Conservation (phyloP, 1,140 invertebrate species). For the Pteromalus puparum region DNA sequence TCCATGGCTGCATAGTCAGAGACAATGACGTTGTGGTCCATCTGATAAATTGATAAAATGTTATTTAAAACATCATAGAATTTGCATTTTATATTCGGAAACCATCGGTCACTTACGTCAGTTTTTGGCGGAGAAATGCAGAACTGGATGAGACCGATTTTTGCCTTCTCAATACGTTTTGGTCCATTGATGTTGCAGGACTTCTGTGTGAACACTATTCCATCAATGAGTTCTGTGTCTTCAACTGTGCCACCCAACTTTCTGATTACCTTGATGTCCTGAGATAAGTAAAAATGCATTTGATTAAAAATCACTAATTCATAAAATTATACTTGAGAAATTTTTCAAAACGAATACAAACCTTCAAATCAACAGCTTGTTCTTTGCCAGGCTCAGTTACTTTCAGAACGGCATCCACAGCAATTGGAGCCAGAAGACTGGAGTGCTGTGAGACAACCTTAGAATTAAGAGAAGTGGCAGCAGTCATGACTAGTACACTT, state of each 20-base stretch:
- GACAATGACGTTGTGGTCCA: conserved; percentile 99
- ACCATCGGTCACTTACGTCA: conserved; percentile 84
- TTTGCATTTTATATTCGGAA: neutral
- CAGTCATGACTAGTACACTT: conserved; percentile 93
- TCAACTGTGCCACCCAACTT: conserved; percentile 98
- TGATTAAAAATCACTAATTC: neutral
- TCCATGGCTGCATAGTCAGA: conserved; percentile 99
- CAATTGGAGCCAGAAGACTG: conserved; percentile 94
- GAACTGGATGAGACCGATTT: conserved; percentile 99
- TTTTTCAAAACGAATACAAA: conserved; percentile 43
- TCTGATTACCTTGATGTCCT: conserved; percentile 96
- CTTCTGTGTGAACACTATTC: conserved; percentile 95
- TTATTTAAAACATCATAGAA: neutral
- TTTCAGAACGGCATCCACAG: conserved; percentile 96
- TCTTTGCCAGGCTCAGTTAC: conserved; percentile 82
- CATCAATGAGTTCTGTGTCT: conserved; percentile 97
- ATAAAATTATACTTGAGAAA: neutral
- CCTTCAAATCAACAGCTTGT: conserved; percentile 80
- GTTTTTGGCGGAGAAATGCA: conserved; percentile 99
- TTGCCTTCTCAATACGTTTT: conserved; percentile 96
- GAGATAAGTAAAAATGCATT: conserved; percentile 39
- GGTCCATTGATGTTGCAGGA: conserved; percentile 93
- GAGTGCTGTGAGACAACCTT: conserved; percentile 99
- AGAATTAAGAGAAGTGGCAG: conserved; percentile 97
- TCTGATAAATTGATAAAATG: conserved; percentile 78